Base-by-base conservation (phyloP, 2,113 vertebrate species). In the Plecturocebus donacophilus region DNA sequence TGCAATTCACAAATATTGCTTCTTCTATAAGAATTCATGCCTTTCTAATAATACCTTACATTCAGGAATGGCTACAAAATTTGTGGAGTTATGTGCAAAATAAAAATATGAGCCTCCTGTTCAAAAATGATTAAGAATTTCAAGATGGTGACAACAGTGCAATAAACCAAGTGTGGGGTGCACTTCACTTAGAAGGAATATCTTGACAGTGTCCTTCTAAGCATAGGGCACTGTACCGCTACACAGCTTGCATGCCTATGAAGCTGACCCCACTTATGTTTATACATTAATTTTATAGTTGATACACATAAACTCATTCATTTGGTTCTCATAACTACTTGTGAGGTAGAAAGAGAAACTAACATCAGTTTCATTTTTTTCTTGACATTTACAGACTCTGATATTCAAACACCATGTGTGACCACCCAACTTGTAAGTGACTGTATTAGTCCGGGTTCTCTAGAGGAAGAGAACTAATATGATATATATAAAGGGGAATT, bases 121-220 rank as follows among this genome's bases (percentile, higher is more conserved):
- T 91, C 25, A 64, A 95, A 85, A 97, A 73, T n/a, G 27, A n/a
- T n/a, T 76, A 70, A 66, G 9, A 73, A 30, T 64, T 88, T 88
- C 21, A 85, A 86, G 38, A 56, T 42, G n/a, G 14, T 94, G 9
- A 81, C 23, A 49, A 87, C 5, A 85, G 19, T 92, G 4, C 27
- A 86, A 66, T 92, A 76, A 92, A 54, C 4, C 13, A 82, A 91
- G 8, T 54, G 13, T 92, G 6, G 19, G 38, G 1, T 52, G 52
- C 52, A 16, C 52, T 52, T 52, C 52, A 19, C 16, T 52, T 52
- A 52, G 52, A 17, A 52, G 52, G 52, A 52, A 52, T 52, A 52
- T 52, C 52, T 52, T 52, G 52, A 52, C 52, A 52, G 52, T 17
- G 52, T 2, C 23, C 19, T 85, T 70, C 3, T 70, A 40, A 54